phyloP scores from a whole-genome alignment of 1,140 invertebrate genomes.

The Saxidomus purpurata region DNA sequence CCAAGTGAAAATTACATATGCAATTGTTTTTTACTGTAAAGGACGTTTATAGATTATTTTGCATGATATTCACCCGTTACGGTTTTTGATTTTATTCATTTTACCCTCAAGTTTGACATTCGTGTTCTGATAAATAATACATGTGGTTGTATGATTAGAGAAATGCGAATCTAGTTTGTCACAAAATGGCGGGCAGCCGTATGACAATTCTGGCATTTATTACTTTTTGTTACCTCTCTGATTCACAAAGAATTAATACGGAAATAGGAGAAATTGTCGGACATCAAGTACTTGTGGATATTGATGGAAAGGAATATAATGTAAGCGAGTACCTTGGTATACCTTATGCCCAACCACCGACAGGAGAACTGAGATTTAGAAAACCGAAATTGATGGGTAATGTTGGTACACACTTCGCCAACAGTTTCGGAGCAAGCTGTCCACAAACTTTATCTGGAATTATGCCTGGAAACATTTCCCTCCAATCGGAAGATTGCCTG shows the following conservation, averaged over 20 bases:
- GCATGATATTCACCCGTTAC: too few species aligned
- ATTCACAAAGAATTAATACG: background rate
- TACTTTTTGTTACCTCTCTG: too few species aligned
- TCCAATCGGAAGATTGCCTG: slow-evolving; percentile 93
- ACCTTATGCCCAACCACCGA: slow-evolving; percentile 28
- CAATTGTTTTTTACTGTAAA: too few species aligned
- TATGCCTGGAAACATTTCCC: background rate
- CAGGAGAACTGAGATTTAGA: slow-evolving; percentile 30
- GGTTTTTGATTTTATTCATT: too few species aligned
- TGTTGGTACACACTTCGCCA: background rate
- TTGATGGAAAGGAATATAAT: background rate
- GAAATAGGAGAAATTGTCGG: background rate
- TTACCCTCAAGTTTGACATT: too few species aligned
- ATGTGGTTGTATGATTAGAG: too few species aligned
- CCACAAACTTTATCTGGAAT: background rate
- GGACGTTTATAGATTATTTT: too few species aligned
- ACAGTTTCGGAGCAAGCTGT: background rate
- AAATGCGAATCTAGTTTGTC: too few species aligned
- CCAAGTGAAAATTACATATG: too few species aligned
- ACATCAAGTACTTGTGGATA: background rate
- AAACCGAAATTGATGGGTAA: background rate
- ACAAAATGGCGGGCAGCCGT: too few species aligned
- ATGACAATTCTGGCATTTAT: too few species aligned
- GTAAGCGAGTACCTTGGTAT: background rate
- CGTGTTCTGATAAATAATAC: too few species aligned